Conservation (phyloP, 2,797 vertebrate genomes). For the Crocidura indochinensis region DNA sequence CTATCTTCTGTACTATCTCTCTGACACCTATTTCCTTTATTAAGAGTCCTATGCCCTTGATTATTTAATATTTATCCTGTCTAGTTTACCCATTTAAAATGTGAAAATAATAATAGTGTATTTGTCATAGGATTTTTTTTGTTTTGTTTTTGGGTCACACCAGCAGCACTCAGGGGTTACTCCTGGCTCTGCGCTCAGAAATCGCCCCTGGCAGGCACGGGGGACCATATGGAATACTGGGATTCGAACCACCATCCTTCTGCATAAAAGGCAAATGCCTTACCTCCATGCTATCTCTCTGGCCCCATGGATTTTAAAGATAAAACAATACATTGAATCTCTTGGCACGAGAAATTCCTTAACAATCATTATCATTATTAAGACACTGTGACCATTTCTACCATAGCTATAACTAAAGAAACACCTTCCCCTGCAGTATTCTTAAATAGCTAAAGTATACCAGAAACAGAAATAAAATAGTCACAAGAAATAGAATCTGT, state of each 20-base stretch:
- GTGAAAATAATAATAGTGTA: constrained; percentile 26
- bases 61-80: constrained; percentile 40
- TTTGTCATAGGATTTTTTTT: constrained; percentile 11
- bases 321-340: background rate
- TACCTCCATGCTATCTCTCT: too few relatives aligned
- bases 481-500: background rate
- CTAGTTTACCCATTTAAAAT: constrained; percentile 47
- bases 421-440: background rate
- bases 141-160: too few relatives aligned
- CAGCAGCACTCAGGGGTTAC: too few relatives aligned
- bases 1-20: too few relatives aligned
- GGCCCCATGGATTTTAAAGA: constrained; percentile 4
- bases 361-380: background rate
- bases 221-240: too few relatives aligned
- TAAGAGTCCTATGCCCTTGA: constrained; percentile 38
- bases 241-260: too few relatives aligned
- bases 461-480: background rate
- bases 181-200: too few relatives aligned
- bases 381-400: background rate
- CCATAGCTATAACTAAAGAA: background rate
- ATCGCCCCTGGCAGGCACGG: too few relatives aligned
- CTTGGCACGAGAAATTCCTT: constrained; percentile 24
- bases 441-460: constrained; percentile 23
- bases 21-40: background rate
- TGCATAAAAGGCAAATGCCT: too few relatives aligned